These are phyloP conservation scores for Metallyticus violacea DNA, from an alignment of 2,888 invertebrate species.

Conservation along the genomic window DNA sequence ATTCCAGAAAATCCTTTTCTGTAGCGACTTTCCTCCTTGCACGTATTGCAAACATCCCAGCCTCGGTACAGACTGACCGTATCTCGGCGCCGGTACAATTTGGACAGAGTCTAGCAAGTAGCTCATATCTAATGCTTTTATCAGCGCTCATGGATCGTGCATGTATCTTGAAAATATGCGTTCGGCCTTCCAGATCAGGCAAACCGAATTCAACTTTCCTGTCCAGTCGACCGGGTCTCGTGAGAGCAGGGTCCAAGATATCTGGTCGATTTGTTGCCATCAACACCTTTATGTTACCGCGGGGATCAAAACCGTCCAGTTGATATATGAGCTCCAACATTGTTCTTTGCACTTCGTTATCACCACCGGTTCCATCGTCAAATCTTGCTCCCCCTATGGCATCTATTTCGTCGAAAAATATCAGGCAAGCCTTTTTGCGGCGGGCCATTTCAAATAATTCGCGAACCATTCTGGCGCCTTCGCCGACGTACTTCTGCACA, in stretches of 20 bases:
- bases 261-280: slow-evolving; percentile 99
- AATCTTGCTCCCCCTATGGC: slow-evolving; percentile 98
- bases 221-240: slow-evolving; percentile 97
- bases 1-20: slow-evolving; percentile 98
- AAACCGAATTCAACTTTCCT: slow-evolving; percentile 97
- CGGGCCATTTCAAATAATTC: slow-evolving; percentile 99
- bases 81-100: slow-evolving; percentile 90
- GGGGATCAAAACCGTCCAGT: slow-evolving; percentile 97
- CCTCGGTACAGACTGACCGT: slow-evolving; percentile 95
- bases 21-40: slow-evolving; percentile 98
- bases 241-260: slow-evolving; percentile 96
- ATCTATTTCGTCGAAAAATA: slow-evolving; percentile 99
- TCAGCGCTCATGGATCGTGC: slow-evolving; percentile 99
- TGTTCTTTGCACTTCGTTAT: slow-evolving; percentile 96
- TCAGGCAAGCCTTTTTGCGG: slow-evolving; percentile 97
- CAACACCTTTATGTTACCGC: slow-evolving; percentile 61
- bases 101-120: slow-evolving; percentile 93
- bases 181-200: slow-evolving; percentile 94
- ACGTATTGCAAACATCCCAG: slow-evolving; percentile 99
- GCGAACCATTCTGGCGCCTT: slow-evolving; percentile 96
- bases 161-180: slow-evolving; percentile 98
- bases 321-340: slow-evolving; percentile 99
- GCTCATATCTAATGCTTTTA: slow-evolving; percentile 94
- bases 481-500: slow-evolving; percentile 79
- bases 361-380: slow-evolving; percentile 98